These are phyloP conservation scores for Magallana angulata DNA, from an alignment of 1,140 invertebrate genomes.

Conservation along the genomic window DNA sequence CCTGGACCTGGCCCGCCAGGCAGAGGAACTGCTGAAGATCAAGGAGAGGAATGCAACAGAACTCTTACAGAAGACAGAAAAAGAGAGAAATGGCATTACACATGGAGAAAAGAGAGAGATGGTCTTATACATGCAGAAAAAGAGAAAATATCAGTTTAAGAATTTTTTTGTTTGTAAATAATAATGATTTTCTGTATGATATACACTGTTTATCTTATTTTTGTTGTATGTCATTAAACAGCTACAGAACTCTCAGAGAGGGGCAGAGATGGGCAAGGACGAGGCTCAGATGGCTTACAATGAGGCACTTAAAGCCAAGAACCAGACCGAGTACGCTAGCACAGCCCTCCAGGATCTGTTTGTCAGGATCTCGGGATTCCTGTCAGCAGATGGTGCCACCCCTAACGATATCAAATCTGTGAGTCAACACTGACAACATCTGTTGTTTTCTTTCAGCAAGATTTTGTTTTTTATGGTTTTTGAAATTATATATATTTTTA, in stretches of 20 bases:
- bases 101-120: no score
- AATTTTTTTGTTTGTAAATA: no score
- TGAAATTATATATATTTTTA: no score
- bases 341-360: no score
- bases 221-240: slow-evolving; percentile 70
- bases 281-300: no score
- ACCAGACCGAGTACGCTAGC: no score
- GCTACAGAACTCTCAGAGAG: no score
- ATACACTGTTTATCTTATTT: background rate
- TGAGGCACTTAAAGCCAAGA: no score
- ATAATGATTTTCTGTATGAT: background rate
- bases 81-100: background rate
- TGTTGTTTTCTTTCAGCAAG: background rate
- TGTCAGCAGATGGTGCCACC: slow-evolving; percentile 87
- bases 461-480: no score
- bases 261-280: no score
- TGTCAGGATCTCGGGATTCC: slow-evolving; percentile 87
- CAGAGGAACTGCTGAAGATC: slow-evolving; percentile 87
- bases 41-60: slow-evolving; percentile 89
- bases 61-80: slow-evolving; percentile 79
- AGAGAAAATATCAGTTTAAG: no score
- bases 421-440: slow-evolving; percentile 39
- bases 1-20: slow-evolving; percentile 90
- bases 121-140: no score
- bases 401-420: slow-evolving; percentile 91